Evolutionary conservation across 2,113 vertebrate species (phyloP).

Genomic region (Sakesphorus luctuosus): DNA sequence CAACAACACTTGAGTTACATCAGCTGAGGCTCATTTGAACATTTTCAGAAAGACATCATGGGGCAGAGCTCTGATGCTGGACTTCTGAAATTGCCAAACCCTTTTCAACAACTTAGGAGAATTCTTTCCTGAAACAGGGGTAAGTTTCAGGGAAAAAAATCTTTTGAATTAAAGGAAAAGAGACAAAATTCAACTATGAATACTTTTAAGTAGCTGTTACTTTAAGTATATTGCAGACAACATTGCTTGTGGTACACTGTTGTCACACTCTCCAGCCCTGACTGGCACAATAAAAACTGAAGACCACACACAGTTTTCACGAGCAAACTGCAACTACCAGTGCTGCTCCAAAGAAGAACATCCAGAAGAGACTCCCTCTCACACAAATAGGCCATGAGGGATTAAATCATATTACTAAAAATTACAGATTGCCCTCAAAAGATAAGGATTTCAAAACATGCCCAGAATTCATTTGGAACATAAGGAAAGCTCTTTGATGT

Average conservation of each 20-base stretch:
- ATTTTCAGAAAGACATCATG: neutral
- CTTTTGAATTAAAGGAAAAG: neutral
- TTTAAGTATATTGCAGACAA: neutral
- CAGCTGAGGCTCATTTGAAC: neutral
- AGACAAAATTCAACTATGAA: neutral
- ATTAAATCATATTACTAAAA: neutral
- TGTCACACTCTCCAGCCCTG: neutral
- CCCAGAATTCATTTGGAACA: neutral
- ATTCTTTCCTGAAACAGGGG: neutral
- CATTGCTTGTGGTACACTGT: rapidly evolving
- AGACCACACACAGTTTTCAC: constrained; percentile 17
- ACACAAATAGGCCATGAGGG: rapidly evolving
- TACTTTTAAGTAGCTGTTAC: neutral
- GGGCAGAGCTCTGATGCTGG: neutral
- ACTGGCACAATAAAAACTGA: neutral
- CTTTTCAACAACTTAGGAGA: neutral
- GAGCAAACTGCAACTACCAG: neutral
- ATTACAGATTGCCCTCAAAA: neutral
- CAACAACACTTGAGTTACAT: rapidly evolving
- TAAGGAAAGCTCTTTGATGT: neutral
- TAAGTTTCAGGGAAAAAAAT: neutral
- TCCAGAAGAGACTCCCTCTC: neutral
- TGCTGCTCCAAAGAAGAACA: neutral
- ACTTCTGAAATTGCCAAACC: neutral
- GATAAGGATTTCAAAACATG: neutral